These are phyloP conservation scores for Pseudomyrmex flavicornis DNA, from an alignment of 1,140 invertebrate species.

Conservation along the genomic window DNA sequence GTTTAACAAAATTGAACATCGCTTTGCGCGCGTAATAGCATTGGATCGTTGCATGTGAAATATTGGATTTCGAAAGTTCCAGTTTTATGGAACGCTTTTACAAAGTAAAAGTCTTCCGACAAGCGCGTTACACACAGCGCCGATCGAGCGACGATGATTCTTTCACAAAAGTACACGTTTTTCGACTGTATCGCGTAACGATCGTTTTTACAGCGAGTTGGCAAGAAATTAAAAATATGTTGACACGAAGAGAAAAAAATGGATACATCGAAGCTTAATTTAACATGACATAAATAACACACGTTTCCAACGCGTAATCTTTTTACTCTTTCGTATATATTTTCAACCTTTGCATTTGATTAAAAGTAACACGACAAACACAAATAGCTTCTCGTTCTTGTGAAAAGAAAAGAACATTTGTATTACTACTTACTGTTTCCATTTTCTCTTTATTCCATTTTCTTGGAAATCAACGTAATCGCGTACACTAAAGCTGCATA, in stretches of 20 bases:
- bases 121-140: not conserved
- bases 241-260: too few species aligned
- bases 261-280: too few species aligned
- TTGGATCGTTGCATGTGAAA: constrained; percentile 29
- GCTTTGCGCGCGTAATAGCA: not conserved
- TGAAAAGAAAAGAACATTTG: too few species aligned
- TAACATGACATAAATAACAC: too few species aligned
- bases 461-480: not conserved
- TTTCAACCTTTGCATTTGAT: not conserved
- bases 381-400: too few species aligned
- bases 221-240: not conserved
- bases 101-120: not conserved
- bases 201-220: not conserved
- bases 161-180: not conserved
- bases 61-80: constrained; percentile 51
- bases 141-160: not conserved
- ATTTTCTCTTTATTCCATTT: not conserved
- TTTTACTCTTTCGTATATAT: too few species aligned
- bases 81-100: constrained; percentile 33
- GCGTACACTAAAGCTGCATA: not conserved
- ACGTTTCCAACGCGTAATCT: too few species aligned
- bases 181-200: not conserved
- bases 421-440: not conserved
- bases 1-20: constrained; percentile 4
- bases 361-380: not conserved